These are phyloP conservation scores for Passer montanus DNA, from an alignment of 2,113 vertebrate species.

Conservation along the genomic window DNA sequence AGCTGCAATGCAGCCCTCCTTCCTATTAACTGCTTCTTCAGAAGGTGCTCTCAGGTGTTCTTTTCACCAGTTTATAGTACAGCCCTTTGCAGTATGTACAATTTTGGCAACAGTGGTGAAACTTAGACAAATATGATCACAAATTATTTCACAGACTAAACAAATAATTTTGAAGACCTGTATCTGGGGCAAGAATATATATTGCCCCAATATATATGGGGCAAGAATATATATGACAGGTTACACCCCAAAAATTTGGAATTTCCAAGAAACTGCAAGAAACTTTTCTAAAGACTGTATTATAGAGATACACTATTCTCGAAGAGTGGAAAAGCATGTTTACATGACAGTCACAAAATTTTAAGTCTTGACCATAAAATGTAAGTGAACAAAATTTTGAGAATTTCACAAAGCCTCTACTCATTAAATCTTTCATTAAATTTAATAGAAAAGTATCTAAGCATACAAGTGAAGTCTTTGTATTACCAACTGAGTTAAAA, in stretches of 20 bases:
- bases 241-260: neutral
- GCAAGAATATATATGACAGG: neutral
- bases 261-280: neutral
- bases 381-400: neutral
- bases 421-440: neutral
- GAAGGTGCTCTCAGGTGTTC: neutral
- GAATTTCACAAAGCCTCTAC: neutral
- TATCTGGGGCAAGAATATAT: neutral
- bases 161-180: neutral
- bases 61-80: neutral
- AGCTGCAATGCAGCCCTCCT: neutral
- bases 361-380: neutral
- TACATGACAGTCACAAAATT: neutral
- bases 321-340: neutral
- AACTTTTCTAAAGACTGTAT: neutral
- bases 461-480: neutral
- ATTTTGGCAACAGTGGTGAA: neutral
- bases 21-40: neutral
- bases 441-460: neutral
- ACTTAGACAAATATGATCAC: neutral
- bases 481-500: neutral
- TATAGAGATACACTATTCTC: neutral
- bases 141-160: neutral
- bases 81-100: neutral
- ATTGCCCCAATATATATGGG: neutral